phyloP scores from a whole-genome alignment of 2,113 vertebrate genomes.

The Casuarius casuarius region DNA sequence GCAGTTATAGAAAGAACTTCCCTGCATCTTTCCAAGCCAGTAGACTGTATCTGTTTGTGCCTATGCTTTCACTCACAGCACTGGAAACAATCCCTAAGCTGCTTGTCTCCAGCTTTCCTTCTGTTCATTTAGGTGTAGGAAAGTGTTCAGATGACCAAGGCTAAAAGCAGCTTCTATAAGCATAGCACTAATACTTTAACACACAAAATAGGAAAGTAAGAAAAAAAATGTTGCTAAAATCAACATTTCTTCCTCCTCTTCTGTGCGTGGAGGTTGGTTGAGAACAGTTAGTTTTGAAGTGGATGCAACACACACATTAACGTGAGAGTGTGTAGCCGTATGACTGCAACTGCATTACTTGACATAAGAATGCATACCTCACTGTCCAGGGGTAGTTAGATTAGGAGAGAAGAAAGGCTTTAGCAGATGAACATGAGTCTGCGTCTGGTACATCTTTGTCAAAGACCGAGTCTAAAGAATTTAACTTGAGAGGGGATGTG shows the following conservation, averaged over 20 bases:
- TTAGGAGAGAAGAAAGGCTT: neutral
- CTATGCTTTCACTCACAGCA: neutral
- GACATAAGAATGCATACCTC: neutral
- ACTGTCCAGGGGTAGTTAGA: neutral
- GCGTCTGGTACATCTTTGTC: neutral
- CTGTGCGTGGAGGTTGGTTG: accelerated
- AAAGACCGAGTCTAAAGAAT: neutral
- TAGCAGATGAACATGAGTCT: neutral
- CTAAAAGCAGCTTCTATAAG: neutral
- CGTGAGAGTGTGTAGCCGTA: neutral
- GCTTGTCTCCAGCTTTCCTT: neutral
- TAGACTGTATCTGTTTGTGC: neutral
- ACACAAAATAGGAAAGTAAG: neutral
- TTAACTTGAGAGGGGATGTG: neutral
- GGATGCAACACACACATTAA: neutral
- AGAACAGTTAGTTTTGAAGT: neutral
- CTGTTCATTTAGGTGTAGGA: neutral
- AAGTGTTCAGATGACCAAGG: neutral
- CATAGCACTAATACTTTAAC: neutral
- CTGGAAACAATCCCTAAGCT: neutral
- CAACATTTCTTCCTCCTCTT: neutral
- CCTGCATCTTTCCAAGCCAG: neutral
- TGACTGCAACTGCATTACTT: neutral
- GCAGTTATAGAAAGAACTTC: neutral
- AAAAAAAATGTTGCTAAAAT: neutral